Evolutionary conservation across 2,797 vertebrate species (phyloP), one percentile per base, ranked within the genome.

Genomic region (Naso thynnoides): DNA sequence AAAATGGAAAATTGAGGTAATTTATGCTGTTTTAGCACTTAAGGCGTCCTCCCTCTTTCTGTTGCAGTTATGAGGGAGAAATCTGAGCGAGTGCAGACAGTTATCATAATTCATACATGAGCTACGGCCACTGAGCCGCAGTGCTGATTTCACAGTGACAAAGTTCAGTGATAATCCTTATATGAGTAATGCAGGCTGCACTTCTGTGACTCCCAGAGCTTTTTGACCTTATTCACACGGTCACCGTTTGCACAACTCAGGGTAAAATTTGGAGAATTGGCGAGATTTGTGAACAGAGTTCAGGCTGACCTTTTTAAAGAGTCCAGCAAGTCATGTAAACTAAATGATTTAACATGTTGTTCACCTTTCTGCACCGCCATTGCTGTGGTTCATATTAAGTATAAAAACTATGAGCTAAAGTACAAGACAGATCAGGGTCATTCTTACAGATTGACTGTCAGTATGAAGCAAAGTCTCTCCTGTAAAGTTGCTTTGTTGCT

Each of bases 1-100:
- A 44, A 70, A 86, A 78, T 64, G 84, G 91, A 91, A 93, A 91
- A 88, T 78, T 1, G 80, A 87, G 86, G 74, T 75, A 15, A 78
- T 80, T 85, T 71, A 68, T 73, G 61, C 74, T 21, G 64, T 87
- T 86, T 84, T 62, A 81, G 45, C 62, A 19, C 72, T 82, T 45
- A 67, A 79, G 62, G 53, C 66, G 78, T 85, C 82, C 65, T 80
- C 89, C 67, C 73, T 71, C 19, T 75, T 73, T 59, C 70, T 82
- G 53, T n/a, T 52, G 41, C 10, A 41, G 70, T 66, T 70, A 70
- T 56, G 54, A 82, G 76, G 66, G 33, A 63, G 57, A 75, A 71
- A 75, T 66, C 49, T 33, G 38, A 64, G 21, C 39, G 26, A 76
- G 44, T 23, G 29, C 19, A 45, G 27, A 53, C 49, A 48, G 67